A percentile compares a stretch with the other conserved stretches of the same genome.
Evolutionary conservation across 2,797 vertebrate species (phyloP).

Genomic region (Spinibarbus caldwelli): DNA sequence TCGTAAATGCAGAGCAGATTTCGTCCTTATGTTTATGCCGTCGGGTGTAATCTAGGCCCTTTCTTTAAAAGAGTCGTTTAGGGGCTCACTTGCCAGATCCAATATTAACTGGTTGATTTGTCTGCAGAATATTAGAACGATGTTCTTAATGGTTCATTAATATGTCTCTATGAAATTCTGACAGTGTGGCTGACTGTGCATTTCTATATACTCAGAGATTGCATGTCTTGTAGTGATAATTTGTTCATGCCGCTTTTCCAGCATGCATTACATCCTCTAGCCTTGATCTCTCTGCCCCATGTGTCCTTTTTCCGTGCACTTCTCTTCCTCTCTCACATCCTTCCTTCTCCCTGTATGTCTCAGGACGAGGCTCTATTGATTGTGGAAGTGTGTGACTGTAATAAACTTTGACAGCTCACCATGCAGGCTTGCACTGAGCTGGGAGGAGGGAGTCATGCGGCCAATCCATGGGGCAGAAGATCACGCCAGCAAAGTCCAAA

Average conservation of each 20-base stretch:
- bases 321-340: neutral
- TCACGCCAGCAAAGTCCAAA: conserved; percentile 66
- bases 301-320: conserved; percentile 35
- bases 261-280: conserved; percentile 23
- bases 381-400: conserved; percentile 74
- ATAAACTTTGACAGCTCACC: conserved; percentile 76
- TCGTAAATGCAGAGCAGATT: conserved; percentile 12
- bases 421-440: conserved; percentile 67
- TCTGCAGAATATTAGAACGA: neutral
- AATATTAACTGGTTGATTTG: conserved; percentile 12
- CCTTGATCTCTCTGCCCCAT: conserved; percentile 32
- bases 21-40: neutral
- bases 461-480: conserved; percentile 66
- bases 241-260: conserved; percentile 18
- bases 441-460: conserved; percentile 62
- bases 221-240: conserved; percentile 22
- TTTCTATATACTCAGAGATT: conserved; percentile 3
- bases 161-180: conserved; percentile 2
- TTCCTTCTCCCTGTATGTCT: conserved; percentile 61
- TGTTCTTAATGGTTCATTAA: neutral
- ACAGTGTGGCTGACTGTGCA: conserved; percentile 1
- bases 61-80: neutral
- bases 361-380: conserved; percentile 78
- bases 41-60: neutral
- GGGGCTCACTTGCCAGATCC: neutral